Conservation (phyloP, 2,113 vertebrate species). For the Phycodurus eques region DNA sequence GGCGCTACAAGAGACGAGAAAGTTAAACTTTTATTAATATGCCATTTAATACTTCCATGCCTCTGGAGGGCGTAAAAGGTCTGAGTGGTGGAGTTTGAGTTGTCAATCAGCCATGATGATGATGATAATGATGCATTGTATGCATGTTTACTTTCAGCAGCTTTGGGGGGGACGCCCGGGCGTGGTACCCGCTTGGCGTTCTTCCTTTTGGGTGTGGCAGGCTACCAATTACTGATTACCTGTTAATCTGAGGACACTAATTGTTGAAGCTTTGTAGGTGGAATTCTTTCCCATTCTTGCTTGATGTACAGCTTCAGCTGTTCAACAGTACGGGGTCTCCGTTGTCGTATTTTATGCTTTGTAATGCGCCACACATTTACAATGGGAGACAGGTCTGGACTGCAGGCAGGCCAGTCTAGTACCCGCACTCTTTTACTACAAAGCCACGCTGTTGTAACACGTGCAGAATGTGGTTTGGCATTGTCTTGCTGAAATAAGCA, state of each 20-base stretch:
- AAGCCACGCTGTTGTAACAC: too few relatives aligned
- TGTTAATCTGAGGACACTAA: too few relatives aligned
- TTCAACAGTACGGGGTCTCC: too few relatives aligned
- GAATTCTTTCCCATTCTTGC: too few relatives aligned
- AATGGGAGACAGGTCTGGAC: too few relatives aligned
- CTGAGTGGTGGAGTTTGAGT: background rate
- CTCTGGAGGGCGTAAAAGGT: background rate
- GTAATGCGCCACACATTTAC: too few relatives aligned
- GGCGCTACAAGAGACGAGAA: constrained; percentile 28
- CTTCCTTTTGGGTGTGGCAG: constrained; percentile 4
- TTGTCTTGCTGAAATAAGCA: too few relatives aligned
- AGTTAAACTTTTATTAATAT: background rate
- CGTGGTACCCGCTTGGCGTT: background rate
- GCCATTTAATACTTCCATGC: background rate
- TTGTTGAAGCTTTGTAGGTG: background rate
- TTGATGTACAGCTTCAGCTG: too few relatives aligned
- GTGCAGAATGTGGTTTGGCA: too few relatives aligned
- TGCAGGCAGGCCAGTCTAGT: too few relatives aligned
- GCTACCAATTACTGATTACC: background rate
- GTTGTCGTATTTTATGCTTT: too few relatives aligned
- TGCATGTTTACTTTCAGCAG: constrained; percentile 15
- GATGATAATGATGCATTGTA: background rate
- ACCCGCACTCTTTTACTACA: too few relatives aligned
- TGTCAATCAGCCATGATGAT: background rate
- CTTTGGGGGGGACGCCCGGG: constrained; percentile 1